These are phyloP conservation scores for Nysson spinosus DNA, from an alignment of 2,888 invertebrate genomes.

Conservation along the genomic window DNA sequence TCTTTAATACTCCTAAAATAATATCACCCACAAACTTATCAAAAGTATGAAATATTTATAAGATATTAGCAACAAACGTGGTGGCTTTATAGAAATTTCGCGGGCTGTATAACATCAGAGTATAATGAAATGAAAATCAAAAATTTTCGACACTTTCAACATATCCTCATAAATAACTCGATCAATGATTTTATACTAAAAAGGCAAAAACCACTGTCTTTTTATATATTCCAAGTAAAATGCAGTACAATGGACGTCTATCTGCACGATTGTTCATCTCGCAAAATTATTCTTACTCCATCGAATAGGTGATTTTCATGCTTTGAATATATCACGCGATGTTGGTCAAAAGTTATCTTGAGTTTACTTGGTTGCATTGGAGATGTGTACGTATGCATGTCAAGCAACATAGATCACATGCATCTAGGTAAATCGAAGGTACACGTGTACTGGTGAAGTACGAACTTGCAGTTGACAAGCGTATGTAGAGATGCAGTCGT, in stretches of 20 bases:
- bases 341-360: slow-evolving; percentile 2
- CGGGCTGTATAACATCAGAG: too few relatives aligned
- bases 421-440: not conserved
- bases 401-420: not conserved
- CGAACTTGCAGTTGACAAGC: slow-evolving; percentile 3
- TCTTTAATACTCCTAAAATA: too few relatives aligned
- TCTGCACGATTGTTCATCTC: not conserved
- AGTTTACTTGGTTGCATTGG: not conserved
- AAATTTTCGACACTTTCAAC: too few relatives aligned
- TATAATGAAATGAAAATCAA: too few relatives aligned
- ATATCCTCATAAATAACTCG: too few relatives aligned
- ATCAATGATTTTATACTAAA: too few relatives aligned
- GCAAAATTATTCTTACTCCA: slow-evolving; percentile 1
- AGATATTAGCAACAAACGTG: too few relatives aligned
- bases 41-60: too few relatives aligned
- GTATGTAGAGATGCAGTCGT: not conserved
- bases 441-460: not conserved
- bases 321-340: not conserved
- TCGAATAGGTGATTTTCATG: not conserved
- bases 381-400: not conserved
- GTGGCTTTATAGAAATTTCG: too few relatives aligned
- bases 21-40: too few relatives aligned
- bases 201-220: too few relatives aligned
- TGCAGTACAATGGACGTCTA: not conserved
- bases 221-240: too few relatives aligned